These are phyloP conservation scores for Orchesellides sinensis DNA, from an alignment of 2,888 invertebrate genomes.

Conservation along the genomic window DNA sequence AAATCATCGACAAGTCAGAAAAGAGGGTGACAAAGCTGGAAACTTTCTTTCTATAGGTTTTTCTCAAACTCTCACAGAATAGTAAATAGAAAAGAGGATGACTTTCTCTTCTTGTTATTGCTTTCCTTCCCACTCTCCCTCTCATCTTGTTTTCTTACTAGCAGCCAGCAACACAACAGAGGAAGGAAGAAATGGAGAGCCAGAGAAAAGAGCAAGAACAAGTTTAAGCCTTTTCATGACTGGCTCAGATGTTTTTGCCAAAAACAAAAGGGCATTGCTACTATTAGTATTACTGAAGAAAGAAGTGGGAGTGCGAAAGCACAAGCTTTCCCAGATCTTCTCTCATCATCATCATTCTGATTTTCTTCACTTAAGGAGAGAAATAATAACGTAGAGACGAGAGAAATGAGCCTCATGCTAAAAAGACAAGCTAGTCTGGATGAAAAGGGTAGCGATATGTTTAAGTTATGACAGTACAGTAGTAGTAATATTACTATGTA, in stretches of 20 bases:
- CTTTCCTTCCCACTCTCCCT: background rate
- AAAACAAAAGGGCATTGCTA: slow-evolving; percentile 56
- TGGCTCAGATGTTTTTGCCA: slow-evolving; percentile 60
- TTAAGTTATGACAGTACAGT: background rate
- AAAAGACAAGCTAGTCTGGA: background rate
- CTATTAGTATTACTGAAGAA: slow-evolving; percentile 18
- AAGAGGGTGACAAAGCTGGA: slow-evolving; percentile 72
- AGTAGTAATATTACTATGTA: background rate
- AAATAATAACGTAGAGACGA: slow-evolving; percentile 24
- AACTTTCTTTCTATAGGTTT: slow-evolving; percentile 61
- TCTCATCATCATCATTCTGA: slow-evolving; percentile 45
- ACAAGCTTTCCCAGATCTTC: slow-evolving; percentile 30
- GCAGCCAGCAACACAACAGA: background rate
- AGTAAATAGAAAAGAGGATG: slow-evolving; percentile 61
- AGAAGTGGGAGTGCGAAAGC: slow-evolving; percentile 12
- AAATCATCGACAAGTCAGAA: slow-evolving; percentile 74
- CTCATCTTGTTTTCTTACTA: background rate
- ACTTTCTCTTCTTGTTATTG: background rate
- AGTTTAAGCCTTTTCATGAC: slow-evolving; percentile 35
- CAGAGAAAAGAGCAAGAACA: slow-evolving; percentile 34
- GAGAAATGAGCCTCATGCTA: slow-evolving; percentile 13
- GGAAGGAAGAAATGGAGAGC: background rate
- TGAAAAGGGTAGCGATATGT: no score
- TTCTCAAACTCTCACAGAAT: slow-evolving; percentile 65
- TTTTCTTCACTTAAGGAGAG: slow-evolving; percentile 40